A percentile compares a stretch with the other conserved stretches of the same genome.
Evolutionary conservation across 1,140 invertebrate species (phyloP).

Genomic region (Hirudo medicinalis): DNA sequence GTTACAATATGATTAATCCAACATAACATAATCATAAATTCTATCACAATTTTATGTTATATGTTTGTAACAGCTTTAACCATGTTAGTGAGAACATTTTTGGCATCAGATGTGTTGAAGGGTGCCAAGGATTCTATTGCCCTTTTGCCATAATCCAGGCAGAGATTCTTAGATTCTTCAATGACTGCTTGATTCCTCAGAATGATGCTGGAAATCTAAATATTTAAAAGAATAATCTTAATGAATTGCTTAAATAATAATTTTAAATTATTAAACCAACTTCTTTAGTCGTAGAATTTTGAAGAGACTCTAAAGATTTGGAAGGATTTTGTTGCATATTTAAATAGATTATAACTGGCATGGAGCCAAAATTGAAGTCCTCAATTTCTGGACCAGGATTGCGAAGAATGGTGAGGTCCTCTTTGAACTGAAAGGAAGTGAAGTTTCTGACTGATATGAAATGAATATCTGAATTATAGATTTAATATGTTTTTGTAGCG

Average conservation of each 20-base stretch:
- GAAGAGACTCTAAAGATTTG: background rate
- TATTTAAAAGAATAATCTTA: slow-evolving; percentile 44
- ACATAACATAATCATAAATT: too few species aligned
- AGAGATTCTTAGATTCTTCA: slow-evolving; percentile 57
- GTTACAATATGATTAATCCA: too few species aligned
- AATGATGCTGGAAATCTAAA: slow-evolving; percentile 51
- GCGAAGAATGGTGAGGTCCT: slow-evolving; percentile 36
- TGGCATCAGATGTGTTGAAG: slow-evolving; percentile 34
- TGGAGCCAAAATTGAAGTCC: slow-evolving; percentile 51
- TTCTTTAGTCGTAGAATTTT: background rate
- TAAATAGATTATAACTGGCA: slow-evolving; percentile 68
- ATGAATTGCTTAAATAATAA: slow-evolving; percentile 3
- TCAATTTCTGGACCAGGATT: slow-evolving; percentile 24
- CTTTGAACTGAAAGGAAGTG: slow-evolving; percentile 34
- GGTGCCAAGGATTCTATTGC: slow-evolving; percentile 58
- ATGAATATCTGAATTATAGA: slow-evolving; percentile 9
- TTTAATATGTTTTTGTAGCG: background rate
- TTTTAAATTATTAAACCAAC: slow-evolving; percentile 3
- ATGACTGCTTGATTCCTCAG: slow-evolving; percentile 52
- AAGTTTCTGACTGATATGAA: background rate
- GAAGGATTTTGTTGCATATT: slow-evolving; percentile 56
- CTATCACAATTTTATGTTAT: slow-evolving; percentile 10
- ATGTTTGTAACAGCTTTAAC: slow-evolving; percentile 28
- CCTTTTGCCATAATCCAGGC: slow-evolving; percentile 58
- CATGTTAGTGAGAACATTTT: slow-evolving; percentile 35